These are phyloP conservation scores for Drosophila mimetica DNA, from an alignment of 2,888 invertebrate species.

Conservation along the genomic window DNA sequence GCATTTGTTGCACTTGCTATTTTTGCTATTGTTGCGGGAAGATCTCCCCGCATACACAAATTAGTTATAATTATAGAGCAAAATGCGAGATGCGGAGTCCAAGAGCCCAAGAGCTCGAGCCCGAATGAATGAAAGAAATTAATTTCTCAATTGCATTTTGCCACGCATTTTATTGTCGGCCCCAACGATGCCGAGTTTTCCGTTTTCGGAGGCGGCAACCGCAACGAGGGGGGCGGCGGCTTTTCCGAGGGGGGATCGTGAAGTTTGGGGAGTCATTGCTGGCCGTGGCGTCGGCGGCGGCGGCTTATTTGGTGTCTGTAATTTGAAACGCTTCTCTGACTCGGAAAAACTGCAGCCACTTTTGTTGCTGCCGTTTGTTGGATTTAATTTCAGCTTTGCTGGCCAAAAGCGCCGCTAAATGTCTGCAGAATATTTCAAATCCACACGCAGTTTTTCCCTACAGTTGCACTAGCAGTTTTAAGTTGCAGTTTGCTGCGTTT, in stretches of 20 bases:
- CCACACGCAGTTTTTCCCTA: constrained; percentile 60
- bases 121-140: constrained; percentile 75
- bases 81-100: constrained; percentile 63
- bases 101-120: neutral
- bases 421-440: constrained; percentile 68
- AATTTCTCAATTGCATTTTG: constrained; percentile 79
- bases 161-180: constrained; percentile 78
- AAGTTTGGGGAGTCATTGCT: constrained; percentile 40
- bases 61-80: constrained; percentile 80
- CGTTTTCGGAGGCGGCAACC: constrained; percentile 56
- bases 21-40: constrained; percentile 10
- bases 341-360: constrained; percentile 67
- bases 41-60: constrained; percentile 69
- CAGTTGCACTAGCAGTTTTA: constrained; percentile 26
- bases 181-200: constrained; percentile 32
- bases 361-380: constrained; percentile 28
- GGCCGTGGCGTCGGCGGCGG: constrained; percentile 46
- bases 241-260: constrained; percentile 13
- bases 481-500: constrained; percentile 61
- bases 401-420: constrained; percentile 75
- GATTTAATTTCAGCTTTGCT: constrained; percentile 46
- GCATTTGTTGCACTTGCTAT: constrained; percentile 17
- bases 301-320: constrained; percentile 82
- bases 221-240: constrained; percentile 37
- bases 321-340: constrained; percentile 82